A percentile compares a stretch with the other conserved stretches of the same genome.
Conservation (phyloP, 2,888 invertebrate genomes). For the Caenorhabditis macrosperma region DNA sequence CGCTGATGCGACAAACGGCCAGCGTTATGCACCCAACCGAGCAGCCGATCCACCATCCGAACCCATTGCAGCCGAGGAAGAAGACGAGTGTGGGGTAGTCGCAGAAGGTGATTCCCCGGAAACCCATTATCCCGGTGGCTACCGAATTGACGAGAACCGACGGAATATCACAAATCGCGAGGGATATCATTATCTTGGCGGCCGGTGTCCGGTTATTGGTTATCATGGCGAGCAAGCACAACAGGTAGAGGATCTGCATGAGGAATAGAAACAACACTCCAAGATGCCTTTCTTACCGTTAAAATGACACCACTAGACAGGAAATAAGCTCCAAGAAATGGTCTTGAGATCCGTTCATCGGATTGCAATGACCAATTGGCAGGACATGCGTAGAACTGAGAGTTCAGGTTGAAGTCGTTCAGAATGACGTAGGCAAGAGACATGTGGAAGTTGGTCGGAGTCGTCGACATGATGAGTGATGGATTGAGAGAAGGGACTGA, state of each 20-base stretch:
- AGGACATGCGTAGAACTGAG: constrained; percentile 10
- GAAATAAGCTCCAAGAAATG: neutral
- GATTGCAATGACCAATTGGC: neutral
- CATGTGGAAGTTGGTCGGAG: neutral
- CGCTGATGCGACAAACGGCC: constrained; percentile 18
- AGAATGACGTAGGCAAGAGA: constrained; percentile 10
- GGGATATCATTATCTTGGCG: neutral
- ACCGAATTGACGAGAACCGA: constrained; percentile 1
- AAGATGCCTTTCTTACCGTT: neutral
- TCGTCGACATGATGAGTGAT: neutral
- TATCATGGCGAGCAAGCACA: neutral
- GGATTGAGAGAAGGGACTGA: neutral
- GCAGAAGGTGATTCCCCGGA: constrained; percentile 3
- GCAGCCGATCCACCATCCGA: constrained; percentile 9
- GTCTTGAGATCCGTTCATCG: neutral
- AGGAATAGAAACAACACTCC: neutral
- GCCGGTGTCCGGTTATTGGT: neutral
- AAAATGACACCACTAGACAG: neutral
- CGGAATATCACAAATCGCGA: constrained; percentile 5
- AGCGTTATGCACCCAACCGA: neutral
- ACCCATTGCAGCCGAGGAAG: neutral
- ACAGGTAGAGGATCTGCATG: constrained; percentile 5
- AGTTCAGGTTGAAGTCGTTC: constrained; percentile 11
- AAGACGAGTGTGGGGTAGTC: neutral
- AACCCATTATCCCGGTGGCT: neutral